Evolutionary conservation across 2,888 invertebrate species (phyloP).

Genomic region (Agrotis puta): DNA sequence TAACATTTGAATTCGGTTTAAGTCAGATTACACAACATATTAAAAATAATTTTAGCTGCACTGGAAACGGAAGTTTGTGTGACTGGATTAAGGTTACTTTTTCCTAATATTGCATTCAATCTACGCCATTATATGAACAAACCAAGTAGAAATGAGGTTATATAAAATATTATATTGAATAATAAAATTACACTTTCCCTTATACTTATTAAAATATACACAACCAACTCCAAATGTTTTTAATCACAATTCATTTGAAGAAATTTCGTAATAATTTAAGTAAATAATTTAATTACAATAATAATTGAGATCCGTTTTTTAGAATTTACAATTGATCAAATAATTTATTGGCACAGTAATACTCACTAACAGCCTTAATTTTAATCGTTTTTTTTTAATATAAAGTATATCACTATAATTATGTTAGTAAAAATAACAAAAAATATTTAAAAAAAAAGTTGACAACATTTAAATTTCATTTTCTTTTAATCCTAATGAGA

Average conservation of each 20-base stretch:
- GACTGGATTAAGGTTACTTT: background rate
- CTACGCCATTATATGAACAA: background rate
- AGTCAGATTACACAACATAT: background rate
- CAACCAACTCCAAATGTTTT: slow-evolving; percentile 36
- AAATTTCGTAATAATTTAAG: slow-evolving; percentile 23
- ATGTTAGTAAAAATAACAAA: slow-evolving; percentile 10
- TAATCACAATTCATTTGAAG: slow-evolving; percentile 44
- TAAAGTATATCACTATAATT: slow-evolving; percentile 20
- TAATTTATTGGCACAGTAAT: slow-evolving; percentile 50
- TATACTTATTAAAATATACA: slow-evolving; percentile 45
- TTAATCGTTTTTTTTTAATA: slow-evolving; percentile 2
- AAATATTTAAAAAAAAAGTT: background rate
- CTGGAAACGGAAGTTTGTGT: background rate
- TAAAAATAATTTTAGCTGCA: background rate
- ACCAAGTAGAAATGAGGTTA: background rate
- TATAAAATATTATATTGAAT: background rate
- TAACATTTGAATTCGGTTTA: rapidly evolving
- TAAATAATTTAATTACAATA: slow-evolving; percentile 52
- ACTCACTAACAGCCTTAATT: slow-evolving; percentile 41
- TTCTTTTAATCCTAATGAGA: slow-evolving; percentile 26
- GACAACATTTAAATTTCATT: background rate
- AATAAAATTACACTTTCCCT: slow-evolving; percentile 10
- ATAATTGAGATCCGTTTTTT: slow-evolving; percentile 58
- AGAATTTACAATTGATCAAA: slow-evolving; percentile 24
- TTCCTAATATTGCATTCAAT: background rate